Percentiles rank a stretch among this genome's conserved stretches.
Evolutionary conservation across 2,888 invertebrate species (phyloP).

Genomic region (Patella ulyssiponensis): DNA sequence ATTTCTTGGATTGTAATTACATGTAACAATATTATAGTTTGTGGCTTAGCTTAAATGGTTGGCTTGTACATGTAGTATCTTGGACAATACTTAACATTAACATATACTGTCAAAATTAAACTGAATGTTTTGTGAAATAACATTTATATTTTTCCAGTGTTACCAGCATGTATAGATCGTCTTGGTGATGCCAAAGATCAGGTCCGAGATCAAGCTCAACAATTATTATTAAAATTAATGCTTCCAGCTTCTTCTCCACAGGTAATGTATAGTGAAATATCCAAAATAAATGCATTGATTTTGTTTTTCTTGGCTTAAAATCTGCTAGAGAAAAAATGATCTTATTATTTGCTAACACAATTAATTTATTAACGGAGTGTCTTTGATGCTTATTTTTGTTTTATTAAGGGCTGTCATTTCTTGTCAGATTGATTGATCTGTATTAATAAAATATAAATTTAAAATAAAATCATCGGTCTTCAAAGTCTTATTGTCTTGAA

Average conservation of each 20-base stretch:
- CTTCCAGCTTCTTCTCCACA: constrained; percentile 80
- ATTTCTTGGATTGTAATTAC: neutral
- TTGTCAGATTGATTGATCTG: too few species aligned
- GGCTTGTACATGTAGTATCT: neutral
- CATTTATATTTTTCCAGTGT: constrained; percentile 55
- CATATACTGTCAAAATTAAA: neutral
- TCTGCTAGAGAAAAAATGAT: too few species aligned
- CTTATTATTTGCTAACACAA: too few species aligned
- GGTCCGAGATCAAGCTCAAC: constrained; percentile 83
- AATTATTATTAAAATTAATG: constrained; percentile 82
- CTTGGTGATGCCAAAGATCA: constrained; percentile 73
- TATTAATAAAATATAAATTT: too few species aligned
- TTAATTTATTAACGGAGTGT: too few species aligned
- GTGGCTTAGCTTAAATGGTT: neutral
- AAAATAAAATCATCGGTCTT: too few species aligned
- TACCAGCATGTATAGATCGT: constrained; percentile 69
- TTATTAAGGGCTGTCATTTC: too few species aligned
- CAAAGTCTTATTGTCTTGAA: too few species aligned
- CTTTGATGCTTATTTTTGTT: too few species aligned
- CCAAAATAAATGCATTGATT: too few species aligned
- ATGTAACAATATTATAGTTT: neutral
- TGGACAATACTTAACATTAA: neutral
- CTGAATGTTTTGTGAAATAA: neutral
- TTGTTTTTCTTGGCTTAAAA: too few species aligned
- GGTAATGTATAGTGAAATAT: constrained; percentile 43